Conservation (phyloP, 2,113 vertebrate species). For the Oncorhynchus masou region DNA sequence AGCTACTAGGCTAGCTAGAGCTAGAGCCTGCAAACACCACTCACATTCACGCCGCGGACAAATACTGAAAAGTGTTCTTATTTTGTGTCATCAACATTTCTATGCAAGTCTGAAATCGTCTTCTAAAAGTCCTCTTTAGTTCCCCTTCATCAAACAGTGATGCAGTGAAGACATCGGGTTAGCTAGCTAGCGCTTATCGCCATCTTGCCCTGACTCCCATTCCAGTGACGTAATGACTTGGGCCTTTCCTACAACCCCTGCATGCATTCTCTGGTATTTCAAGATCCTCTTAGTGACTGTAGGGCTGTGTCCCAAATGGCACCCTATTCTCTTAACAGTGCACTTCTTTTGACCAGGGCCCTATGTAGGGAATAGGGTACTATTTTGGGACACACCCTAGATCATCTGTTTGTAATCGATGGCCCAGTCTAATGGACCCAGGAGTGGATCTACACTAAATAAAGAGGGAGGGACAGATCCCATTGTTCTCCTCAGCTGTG, state of each 20-base stretch:
- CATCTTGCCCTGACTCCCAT: not conserved
- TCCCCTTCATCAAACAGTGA: not conserved
- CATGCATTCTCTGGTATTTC: not conserved
- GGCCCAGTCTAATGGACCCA: not conserved
- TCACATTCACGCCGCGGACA: too few relatives aligned
- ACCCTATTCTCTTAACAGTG: not conserved
- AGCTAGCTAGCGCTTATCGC: not conserved
- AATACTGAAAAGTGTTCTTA: too few relatives aligned
- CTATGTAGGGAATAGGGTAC: too few relatives aligned
- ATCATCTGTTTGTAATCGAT: constrained; percentile 15
- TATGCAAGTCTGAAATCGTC: too few relatives aligned
- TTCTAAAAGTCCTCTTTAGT: too few relatives aligned
- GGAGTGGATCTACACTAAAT: constrained; percentile 20
- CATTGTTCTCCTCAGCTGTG: constrained; percentile 12
- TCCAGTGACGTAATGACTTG: not conserved
- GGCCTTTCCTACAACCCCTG: not conserved
- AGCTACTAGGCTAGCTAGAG: not conserved
- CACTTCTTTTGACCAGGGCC: too few relatives aligned
- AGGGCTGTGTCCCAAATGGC: not conserved
- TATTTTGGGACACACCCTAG: too few relatives aligned
- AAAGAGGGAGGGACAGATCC: not conserved
- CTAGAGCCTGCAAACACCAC: too few relatives aligned
- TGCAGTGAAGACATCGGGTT: not conserved
- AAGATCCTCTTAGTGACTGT: not conserved
- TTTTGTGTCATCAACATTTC: too few relatives aligned